Evolutionary conservation across 2,113 vertebrate species (phyloP).

Genomic region (Alosa alosa): DNA sequence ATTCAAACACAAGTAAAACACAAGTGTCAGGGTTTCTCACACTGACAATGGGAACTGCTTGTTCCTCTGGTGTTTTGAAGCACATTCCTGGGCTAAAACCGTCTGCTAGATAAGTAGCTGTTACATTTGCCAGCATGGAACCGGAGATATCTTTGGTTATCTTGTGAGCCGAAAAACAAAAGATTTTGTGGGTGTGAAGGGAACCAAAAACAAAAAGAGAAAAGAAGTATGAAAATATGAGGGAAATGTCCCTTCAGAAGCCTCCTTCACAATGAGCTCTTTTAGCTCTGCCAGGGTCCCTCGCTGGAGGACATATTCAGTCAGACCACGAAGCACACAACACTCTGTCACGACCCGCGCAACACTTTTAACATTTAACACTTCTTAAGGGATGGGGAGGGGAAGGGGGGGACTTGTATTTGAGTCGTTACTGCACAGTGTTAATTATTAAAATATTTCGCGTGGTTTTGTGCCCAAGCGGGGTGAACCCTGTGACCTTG

Average conservation of each 20-base stretch:
- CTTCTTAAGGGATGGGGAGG: background rate
- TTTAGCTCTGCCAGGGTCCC: background rate
- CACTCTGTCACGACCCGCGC: background rate
- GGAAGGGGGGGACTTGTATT: background rate
- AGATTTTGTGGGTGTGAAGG: background rate
- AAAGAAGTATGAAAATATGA: conserved; percentile 5
- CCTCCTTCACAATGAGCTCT: conserved; percentile 1
- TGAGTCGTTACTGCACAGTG: background rate
- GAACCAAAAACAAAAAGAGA: background rate
- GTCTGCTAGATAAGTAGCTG: conserved; percentile 17
- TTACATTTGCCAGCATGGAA: conserved; percentile 6
- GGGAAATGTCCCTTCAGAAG: conserved; percentile 6
- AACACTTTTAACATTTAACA: background rate
- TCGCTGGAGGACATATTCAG: background rate
- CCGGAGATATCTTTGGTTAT: conserved; percentile 19
- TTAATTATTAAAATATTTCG: background rate
- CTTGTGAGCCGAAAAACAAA: conserved; percentile 13
- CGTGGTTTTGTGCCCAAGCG: background rate
- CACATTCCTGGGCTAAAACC: conserved; percentile 10
- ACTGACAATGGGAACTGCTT: conserved; percentile 3
- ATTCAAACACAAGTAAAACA: background rate
- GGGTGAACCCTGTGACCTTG: background rate
- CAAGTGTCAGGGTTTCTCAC: background rate
- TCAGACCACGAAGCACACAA: background rate
- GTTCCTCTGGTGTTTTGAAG: background rate